These are phyloP conservation scores for Ailurus styani DNA, from an alignment of 2,113 vertebrate species.

Conservation along the genomic window DNA sequence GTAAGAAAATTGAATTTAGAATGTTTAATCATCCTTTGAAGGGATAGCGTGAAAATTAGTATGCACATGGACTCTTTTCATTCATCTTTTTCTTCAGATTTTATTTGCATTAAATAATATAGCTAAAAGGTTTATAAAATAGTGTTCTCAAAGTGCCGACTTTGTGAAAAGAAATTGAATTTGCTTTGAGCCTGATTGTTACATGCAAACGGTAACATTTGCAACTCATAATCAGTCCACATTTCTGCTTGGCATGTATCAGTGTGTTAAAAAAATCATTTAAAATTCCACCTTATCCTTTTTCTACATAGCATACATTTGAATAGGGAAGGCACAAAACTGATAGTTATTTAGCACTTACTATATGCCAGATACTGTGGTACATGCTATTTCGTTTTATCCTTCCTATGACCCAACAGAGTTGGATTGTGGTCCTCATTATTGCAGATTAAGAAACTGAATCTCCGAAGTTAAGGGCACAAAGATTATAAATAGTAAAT, in stretches of 20 bases:
- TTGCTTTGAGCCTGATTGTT: slow-evolving; percentile 49
- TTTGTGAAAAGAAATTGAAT: slow-evolving; percentile 27
- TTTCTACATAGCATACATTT: slow-evolving; percentile 38
- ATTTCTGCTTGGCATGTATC: slow-evolving; percentile 41
- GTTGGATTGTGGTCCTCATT: slow-evolving; percentile 15
- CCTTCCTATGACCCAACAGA: not conserved
- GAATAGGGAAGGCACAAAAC: slow-evolving; percentile 30
- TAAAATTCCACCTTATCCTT: slow-evolving; percentile 47
- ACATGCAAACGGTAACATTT: slow-evolving; percentile 42
- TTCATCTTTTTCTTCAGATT: not conserved
- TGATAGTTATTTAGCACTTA: slow-evolving; percentile 50
- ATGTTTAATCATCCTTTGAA: slow-evolving; percentile 20
- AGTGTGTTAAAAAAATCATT: slow-evolving; percentile 11
- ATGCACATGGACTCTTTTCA: not conserved
- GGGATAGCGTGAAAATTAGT: slow-evolving; percentile 29
- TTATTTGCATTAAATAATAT: not conserved
- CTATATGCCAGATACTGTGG: slow-evolving; percentile 17
- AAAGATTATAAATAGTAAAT: slow-evolving; percentile 54
- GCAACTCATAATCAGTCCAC: slow-evolving; percentile 33
- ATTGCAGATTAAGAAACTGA: slow-evolving; percentile 46
- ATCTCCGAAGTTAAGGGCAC: slow-evolving; percentile 47
- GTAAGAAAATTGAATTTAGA: slow-evolving; percentile 44
- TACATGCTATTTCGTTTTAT: slow-evolving; percentile 43
- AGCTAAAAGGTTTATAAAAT: slow-evolving; percentile 19
- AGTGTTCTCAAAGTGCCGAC: slow-evolving; percentile 15